A percentile compares a stretch with the other conserved stretches of the same genome.
phyloP scores from a whole-genome alignment of 2,113 vertebrate genomes.

The Tetrax tetrax region DNA sequence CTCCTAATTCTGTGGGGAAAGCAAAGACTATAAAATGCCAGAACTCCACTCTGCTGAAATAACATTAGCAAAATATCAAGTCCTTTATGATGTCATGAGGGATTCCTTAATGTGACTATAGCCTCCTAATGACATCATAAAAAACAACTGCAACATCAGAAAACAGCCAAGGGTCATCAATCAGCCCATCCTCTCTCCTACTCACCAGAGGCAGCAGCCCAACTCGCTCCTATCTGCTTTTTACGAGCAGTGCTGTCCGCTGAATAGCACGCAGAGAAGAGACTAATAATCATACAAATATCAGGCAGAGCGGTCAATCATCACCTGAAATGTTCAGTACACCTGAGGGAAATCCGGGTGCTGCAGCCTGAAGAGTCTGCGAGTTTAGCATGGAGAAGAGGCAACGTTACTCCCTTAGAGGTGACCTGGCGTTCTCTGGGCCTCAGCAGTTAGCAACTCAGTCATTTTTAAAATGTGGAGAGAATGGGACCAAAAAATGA shows the following conservation, averaged over 20 bases:
- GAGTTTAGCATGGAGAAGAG: neutral
- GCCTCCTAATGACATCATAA: constrained; percentile 84
- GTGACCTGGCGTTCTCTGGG: neutral
- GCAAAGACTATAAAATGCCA: constrained; percentile 75
- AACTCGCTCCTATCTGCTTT: constrained; percentile 48
- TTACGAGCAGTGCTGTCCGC: constrained; percentile 51
- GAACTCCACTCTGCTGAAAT: constrained; percentile 76
- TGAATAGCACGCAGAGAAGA: constrained; percentile 20
- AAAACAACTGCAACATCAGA: constrained; percentile 74
- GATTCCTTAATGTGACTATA: constrained; percentile 77
- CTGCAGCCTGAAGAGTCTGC: neutral
- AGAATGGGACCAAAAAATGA: neutral
- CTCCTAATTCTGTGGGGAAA: constrained; percentile 74
- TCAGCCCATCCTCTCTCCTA: constrained; percentile 66
- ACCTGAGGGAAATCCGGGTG: constrained; percentile 18
- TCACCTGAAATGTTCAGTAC: constrained; percentile 22
- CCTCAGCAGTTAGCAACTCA: neutral
- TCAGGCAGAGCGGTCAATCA: constrained; percentile 49
- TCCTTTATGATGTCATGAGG: constrained; percentile 84
- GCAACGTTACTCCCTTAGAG: neutral
- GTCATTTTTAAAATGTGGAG: neutral
- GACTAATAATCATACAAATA: constrained; percentile 54
- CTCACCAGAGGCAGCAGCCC: constrained; percentile 48
- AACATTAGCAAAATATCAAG: constrained; percentile 84
- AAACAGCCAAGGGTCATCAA: constrained; percentile 76